These are phyloP conservation scores for Malurus leucopterus DNA, from an alignment of 2,797 vertebrate genomes.

Conservation along the genomic window DNA sequence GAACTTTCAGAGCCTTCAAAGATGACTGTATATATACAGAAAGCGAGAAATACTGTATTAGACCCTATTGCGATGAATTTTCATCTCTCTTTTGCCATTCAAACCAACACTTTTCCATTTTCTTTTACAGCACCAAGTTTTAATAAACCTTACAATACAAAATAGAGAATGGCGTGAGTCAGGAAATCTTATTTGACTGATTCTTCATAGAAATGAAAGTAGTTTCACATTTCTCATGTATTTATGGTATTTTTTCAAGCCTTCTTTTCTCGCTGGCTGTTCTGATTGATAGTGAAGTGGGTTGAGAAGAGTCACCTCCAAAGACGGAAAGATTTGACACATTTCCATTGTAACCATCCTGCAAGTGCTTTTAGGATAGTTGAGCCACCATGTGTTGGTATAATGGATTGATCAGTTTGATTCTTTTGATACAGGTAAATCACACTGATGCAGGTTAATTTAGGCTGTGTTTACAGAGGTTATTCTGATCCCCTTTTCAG, in stretches of 20 bases:
- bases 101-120: background rate
- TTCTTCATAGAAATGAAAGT: background rate
- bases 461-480: slow-evolving; percentile 35
- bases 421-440: slow-evolving; percentile 21
- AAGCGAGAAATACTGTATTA: background rate
- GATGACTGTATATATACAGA: background rate
- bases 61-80: background rate
- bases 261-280: background rate
- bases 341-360: background rate
- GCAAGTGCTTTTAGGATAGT: background rate
- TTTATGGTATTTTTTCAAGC: background rate
- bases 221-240: background rate
- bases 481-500: slow-evolving; percentile 1
- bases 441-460: slow-evolving; percentile 22
- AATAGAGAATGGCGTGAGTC: background rate
- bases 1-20: background rate
- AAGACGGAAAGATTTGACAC: background rate
- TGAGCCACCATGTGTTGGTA: background rate
- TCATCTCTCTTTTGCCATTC: background rate
- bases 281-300: background rate
- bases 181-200: background rate
- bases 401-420: background rate
- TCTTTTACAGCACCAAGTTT: background rate
- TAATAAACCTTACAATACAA: background rate
- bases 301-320: background rate